Base-by-base conservation (phyloP, 2,888 invertebrate genomes). In the Dolomedes plantarius region DNA sequence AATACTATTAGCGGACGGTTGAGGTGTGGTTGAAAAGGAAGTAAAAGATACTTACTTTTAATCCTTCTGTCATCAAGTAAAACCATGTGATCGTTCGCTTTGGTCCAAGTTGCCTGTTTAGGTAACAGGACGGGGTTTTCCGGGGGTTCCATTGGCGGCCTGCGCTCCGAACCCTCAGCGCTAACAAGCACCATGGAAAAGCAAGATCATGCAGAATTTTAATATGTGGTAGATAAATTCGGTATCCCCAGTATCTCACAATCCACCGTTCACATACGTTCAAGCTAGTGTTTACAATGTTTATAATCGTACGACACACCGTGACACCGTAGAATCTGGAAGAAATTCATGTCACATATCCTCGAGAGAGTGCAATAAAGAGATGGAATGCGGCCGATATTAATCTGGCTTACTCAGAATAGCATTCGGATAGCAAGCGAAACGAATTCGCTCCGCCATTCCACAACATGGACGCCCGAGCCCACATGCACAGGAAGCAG, bases 131-230 rank as follows among this genome's bases (percentile, higher is more conserved):
- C 71, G 75, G 86, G 75, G 72, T 86, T 86, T 28, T 86, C 86
- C 39, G 86, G 86, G 65, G 86, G 76, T 72, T 86, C 86, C 86
- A 86, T 86, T 69, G 80, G 75, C 67, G 86, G 72, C 72, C 80
- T 80, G 76, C 80, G 80, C 76, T 86, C 86, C 67, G 86, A 80
- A 50, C 80, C 80, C 76, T 86, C 86, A 81, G 80, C 80, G 65
- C 80, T 86, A 62, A 80, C 80, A 69, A 86, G 86, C 86, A 86
- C 86, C 86, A 86, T 86, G 72, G 80, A 86, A 76, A 76, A 80
- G 73, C 69, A 79, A 62, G 69, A 74, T 74, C 85, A 78, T 86
- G 36, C 69, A 71, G 74, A 69, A 50, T 73, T 41, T 73, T n/a
- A 31, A 39, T 41, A 41, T 72, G 64, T 62, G 64, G 69, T 75